phyloP scores from a whole-genome alignment of 2,113 vertebrate species.

The Nipponia nippon region DNA sequence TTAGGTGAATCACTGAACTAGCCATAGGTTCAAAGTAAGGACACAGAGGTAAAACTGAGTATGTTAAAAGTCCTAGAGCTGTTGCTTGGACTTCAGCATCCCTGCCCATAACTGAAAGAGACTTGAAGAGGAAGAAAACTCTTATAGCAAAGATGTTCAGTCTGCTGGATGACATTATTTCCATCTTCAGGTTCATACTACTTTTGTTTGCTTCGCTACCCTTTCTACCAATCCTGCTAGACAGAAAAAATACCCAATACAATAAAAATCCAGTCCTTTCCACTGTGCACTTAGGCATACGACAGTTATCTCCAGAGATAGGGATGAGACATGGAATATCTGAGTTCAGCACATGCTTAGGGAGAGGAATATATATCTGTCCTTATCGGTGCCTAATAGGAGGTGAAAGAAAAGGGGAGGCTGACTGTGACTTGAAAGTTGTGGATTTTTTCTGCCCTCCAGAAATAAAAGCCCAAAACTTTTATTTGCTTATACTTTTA shows the following conservation, averaged over 20 bases:
- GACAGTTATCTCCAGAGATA: not conserved
- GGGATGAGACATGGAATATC: not conserved
- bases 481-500: not conserved
- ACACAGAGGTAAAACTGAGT: not conserved
- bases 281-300: not conserved
- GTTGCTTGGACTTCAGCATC: not conserved
- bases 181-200: not conserved
- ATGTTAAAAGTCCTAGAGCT: not conserved
- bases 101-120: not conserved
- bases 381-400: not conserved
- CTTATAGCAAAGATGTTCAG: not conserved
- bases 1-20: not conserved
- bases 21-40: not conserved
- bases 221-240: not conserved
- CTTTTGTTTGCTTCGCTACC: not conserved
- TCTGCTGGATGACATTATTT: not conserved
- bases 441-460: not conserved
- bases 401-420: not conserved
- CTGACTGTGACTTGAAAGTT: not conserved
- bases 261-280: not conserved
- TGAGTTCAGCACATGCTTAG: not conserved
- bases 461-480: not conserved
- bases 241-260: not conserved
- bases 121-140: not conserved
- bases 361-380: not conserved